Conservation (phyloP, 2,888 invertebrate genomes). For the Zonitis immaculata region DNA sequence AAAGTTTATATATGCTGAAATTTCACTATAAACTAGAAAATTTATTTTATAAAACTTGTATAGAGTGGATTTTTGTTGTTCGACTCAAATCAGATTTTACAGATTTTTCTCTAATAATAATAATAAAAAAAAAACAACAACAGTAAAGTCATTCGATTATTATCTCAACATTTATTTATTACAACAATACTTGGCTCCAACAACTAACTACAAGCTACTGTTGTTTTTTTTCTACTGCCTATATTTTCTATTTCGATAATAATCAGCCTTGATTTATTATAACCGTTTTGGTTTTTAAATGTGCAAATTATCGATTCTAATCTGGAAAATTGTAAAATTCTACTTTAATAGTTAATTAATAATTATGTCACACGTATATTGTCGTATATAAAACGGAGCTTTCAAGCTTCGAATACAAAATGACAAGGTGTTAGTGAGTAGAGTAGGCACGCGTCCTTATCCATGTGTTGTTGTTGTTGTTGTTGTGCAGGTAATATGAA, state of each 20-base stretch:
- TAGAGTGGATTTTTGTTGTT: background rate
- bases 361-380: background rate
- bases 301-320: background rate
- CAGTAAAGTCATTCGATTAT: constrained; percentile 7
- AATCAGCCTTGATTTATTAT: background rate
- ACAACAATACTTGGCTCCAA: constrained; percentile 13
- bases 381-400: background rate
- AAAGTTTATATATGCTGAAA: background rate
- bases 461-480: background rate
- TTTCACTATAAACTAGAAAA: background rate
- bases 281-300: background rate
- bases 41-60: background rate
- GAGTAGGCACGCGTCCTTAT: constrained; percentile 3
- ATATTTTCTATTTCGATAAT: constrained; percentile 4
- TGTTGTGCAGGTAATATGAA: background rate
- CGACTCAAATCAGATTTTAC: background rate
- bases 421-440: constrained; percentile 9
- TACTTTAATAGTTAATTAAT: background rate
- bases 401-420: constrained; percentile 5
- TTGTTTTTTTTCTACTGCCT: too few species aligned
- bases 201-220: constrained; percentile 11
- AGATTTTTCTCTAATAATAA: background rate
- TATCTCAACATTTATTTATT: constrained; percentile 17
- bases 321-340: background rate
- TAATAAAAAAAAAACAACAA: too few species aligned